These are phyloP conservation scores for Paratrypauchen microcephalus DNA, from an alignment of 2,797 vertebrate genomes.

Conservation along the genomic window DNA sequence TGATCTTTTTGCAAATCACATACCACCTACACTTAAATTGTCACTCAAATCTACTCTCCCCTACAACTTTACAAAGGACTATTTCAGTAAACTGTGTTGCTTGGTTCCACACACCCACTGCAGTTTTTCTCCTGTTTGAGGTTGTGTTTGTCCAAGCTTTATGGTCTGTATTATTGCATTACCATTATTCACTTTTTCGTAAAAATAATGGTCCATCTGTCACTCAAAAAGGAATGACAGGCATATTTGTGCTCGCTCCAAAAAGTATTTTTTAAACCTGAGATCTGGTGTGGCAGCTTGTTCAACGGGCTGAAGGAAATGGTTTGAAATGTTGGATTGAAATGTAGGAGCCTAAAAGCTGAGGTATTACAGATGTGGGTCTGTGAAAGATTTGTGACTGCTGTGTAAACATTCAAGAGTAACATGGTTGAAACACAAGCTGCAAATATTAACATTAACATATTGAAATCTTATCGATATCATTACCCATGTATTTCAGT, in stretches of 20 bases:
- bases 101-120: slow-evolving; percentile 27
- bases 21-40: slow-evolving; percentile 32
- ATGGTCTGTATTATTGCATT: slow-evolving; percentile 56
- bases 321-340: slow-evolving; percentile 10
- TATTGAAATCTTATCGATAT: too few relatives aligned
- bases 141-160: slow-evolving; percentile 39
- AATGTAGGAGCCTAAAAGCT: not conserved
- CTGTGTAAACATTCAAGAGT: slow-evolving; percentile 21
- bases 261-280: not conserved
- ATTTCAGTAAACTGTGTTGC: slow-evolving; percentile 21
- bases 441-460: not conserved
- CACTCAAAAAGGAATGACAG: slow-evolving; percentile 43
- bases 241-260: slow-evolving; percentile 64
- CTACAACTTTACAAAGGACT: slow-evolving; percentile 10
- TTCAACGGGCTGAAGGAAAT: slow-evolving; percentile 6
- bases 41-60: slow-evolving; percentile 31
- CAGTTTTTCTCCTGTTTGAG: slow-evolving; percentile 42
- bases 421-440: slow-evolving; percentile 32
- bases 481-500: too few relatives aligned
- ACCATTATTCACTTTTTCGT: slow-evolving; percentile 60
- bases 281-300: slow-evolving; percentile 11
- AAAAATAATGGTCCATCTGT: slow-evolving; percentile 64
- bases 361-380: not conserved
- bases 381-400: not conserved
- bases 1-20: slow-evolving; percentile 35